Evolutionary conservation across 92 coral and sea anemone genomes (phyloP).

Genomic region (Palythoa caribaeorum): DNA sequence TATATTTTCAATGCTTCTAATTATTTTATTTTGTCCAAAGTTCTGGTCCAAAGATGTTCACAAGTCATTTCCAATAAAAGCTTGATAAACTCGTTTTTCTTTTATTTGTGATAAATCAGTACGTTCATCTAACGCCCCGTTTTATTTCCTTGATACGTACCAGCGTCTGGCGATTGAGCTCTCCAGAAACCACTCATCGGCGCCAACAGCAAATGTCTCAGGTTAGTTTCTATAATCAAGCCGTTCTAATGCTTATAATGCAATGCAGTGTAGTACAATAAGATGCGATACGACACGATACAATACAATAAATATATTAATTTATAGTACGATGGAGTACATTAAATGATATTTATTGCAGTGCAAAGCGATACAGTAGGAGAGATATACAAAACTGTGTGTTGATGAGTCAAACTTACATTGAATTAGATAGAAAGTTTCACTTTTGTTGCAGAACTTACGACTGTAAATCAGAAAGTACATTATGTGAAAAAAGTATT

Average conservation of each 20-base stretch:
- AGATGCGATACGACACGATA: no score
- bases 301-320: no score
- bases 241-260: background rate
- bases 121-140: background rate
- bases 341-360: no score
- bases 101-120: background rate
- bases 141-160: background rate
- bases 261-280: no score
- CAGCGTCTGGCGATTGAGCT: constrained; percentile 96
- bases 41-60: background rate
- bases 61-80: background rate
- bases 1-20: background rate
- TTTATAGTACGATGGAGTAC: no score
- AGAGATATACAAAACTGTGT: no score
- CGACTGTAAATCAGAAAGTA: no score
- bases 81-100: background rate
- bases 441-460: no score
- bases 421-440: no score
- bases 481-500: background rate
- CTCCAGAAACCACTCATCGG: constrained; percentile 81
- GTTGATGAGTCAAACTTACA: no score
- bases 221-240: constrained; percentile 16
- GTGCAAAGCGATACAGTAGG: no score
- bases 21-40: background rate
- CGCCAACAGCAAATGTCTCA: constrained; percentile 55